phyloP scores from a whole-genome alignment of 1,140 invertebrate genomes.

The Hyposmocoma kahamanoa region DNA sequence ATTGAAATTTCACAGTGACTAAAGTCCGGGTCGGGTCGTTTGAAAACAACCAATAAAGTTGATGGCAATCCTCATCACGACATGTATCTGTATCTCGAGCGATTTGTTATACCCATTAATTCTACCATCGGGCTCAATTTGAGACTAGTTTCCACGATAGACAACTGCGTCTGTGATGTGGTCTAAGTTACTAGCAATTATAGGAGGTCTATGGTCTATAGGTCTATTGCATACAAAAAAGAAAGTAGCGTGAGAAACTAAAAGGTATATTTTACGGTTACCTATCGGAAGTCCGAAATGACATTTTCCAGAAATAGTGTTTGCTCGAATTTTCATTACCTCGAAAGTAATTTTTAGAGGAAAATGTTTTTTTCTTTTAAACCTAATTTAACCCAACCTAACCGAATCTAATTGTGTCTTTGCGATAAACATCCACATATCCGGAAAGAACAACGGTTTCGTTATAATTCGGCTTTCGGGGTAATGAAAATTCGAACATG shows the following conservation, averaged over 20 bases:
- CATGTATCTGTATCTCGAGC: conserved; percentile 17
- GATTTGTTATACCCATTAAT: conserved; percentile 34
- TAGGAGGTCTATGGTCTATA: not conserved
- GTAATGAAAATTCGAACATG: too few relatives aligned
- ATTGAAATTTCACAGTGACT: not conserved
- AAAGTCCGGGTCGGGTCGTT: conserved; percentile 6
- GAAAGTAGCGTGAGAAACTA: not conserved
- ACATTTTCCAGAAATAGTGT: too few relatives aligned
- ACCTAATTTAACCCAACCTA: too few relatives aligned
- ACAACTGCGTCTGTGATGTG: conserved; percentile 15
- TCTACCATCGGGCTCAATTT: conserved; percentile 17
- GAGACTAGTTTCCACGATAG: conserved; percentile 24
- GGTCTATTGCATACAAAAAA: not conserved
- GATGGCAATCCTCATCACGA: conserved; percentile 7
- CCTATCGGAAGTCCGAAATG: too few relatives aligned
- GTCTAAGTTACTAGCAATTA: not conserved
- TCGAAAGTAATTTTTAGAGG: too few relatives aligned
- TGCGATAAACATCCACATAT: too few relatives aligned
- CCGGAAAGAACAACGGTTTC: too few relatives aligned
- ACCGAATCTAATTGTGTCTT: too few relatives aligned
- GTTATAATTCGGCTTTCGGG: too few relatives aligned
- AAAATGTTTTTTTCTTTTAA: too few relatives aligned
- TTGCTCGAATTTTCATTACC: too few relatives aligned
- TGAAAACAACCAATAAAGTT: conserved; percentile 23
- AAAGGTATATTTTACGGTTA: too few relatives aligned